Evolutionary conservation across 2,113 vertebrate species (phyloP), one percentile per base, ranked within the genome.

Genomic region (Micronycteris hirsuta): DNA sequence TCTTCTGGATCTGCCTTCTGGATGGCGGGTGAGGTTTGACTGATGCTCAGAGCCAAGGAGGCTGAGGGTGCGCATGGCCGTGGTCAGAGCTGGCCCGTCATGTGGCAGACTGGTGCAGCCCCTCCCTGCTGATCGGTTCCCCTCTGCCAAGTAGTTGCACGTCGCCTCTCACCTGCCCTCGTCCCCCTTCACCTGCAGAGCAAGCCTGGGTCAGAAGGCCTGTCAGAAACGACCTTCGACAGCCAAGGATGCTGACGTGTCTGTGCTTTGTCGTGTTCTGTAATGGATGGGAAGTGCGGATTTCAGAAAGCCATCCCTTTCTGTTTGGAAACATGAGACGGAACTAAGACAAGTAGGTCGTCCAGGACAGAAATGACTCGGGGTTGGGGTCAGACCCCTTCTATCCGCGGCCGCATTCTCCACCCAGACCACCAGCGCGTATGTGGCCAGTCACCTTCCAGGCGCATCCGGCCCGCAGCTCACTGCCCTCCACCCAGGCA

Each of bases 121-220:
- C 11, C 9, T 86, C 86, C 38, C 56, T 20, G 28, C 52, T 26
- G 36, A 63, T 90, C 63, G n/a, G 58, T 76, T 71, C 8, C 80
- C 65, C 5, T 63, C 13, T 22, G 52, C 85, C 22, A 24, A 58
- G 63, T 56, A 73, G 58, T 84, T 96, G 97, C 96, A 88, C 78
- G 94, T 94, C 24, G 16, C 70, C 36, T 67, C 63, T 67, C 68
- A n/a, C 86, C 52, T 56, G 36, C 36, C 63, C 54, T 58, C 82
- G 93, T 47, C 74, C 93, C 41, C 68, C 88, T 93, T 78, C 77
- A 31, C 93, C 49, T 78, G 31, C 96, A 93, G 86, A 76, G 94
- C 96, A 93, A 96, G 67, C 93, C 80, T 86, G 94, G 82, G 49
- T 74, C 38, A 38, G 84, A 70, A 86, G 89, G 58, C 76, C 94